Evolutionary conservation across 1,140 invertebrate genomes (phyloP).

Genomic region (Bursaphelenchus mucronatus): DNA sequence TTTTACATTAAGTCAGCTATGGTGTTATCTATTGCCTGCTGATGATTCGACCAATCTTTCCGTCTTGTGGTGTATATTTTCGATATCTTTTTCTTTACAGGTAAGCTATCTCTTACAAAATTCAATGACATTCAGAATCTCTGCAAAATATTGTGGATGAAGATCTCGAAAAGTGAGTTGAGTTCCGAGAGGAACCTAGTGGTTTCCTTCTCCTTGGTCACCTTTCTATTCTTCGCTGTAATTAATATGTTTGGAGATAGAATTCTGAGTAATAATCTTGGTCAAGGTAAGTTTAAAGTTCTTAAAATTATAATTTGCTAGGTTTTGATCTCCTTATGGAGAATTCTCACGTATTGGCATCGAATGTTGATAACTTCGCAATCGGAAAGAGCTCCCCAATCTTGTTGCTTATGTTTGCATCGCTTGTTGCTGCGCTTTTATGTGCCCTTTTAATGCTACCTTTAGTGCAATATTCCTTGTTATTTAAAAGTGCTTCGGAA

Average conservation of each 20-base stretch:
- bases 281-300: background rate
- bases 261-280: conserved; percentile 3
- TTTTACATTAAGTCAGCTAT: conserved; percentile 11
- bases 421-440: no score
- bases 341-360: no score
- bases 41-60: conserved; percentile 10
- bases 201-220: conserved; percentile 14
- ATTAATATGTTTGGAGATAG: conserved; percentile 18
- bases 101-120: background rate
- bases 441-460: no score
- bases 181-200: conserved; percentile 16
- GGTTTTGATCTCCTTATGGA: no score
- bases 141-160: conserved; percentile 15
- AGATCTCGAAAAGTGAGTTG: conserved; percentile 11
- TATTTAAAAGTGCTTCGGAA: no score
- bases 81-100: conserved; percentile 12
- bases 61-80: conserved; percentile 16
- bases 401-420: no score
- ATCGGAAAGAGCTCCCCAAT: no score
- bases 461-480: no score
- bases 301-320: no score
- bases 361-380: no score
- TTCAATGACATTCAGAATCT: conserved; percentile 8
- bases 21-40: conserved; percentile 1
- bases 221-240: conserved; percentile 8